Percentiles rank a stretch among this genome's conserved stretches.
phyloP scores from a whole-genome alignment of 2,888 invertebrate species.

The Myopa tessellatipennis region DNA sequence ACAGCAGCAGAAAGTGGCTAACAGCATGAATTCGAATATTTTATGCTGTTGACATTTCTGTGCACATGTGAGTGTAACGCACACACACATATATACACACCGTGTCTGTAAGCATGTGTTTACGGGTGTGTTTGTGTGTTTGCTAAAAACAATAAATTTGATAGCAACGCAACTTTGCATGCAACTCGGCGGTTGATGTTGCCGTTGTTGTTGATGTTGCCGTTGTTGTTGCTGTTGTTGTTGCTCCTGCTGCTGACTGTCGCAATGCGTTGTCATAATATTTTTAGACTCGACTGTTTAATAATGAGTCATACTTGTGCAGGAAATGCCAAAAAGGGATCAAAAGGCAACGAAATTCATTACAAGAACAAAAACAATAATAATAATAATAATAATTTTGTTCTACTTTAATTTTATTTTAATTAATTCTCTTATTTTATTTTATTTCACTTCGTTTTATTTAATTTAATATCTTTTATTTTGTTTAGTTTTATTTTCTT shows the following conservation, averaged over 20 bases:
- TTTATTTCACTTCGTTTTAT: too few species aligned
- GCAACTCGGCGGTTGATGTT: not conserved
- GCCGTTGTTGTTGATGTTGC: constrained; percentile 6
- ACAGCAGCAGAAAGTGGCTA: not conserved
- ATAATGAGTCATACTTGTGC: constrained; percentile 7
- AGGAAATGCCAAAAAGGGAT: constrained; percentile 17
- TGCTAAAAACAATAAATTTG: constrained; percentile 15
- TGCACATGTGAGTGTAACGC: not conserved
- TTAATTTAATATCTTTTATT: too few species aligned
- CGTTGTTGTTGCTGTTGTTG: not conserved
- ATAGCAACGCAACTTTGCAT: constrained; percentile 18
- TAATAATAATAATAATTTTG: too few species aligned
- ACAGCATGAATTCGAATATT: not conserved
- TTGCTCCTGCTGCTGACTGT: constrained; percentile 1
- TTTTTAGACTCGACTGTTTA: constrained; percentile 15
- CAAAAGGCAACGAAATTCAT: not conserved
- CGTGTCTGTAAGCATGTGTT: not conserved
- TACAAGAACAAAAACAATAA: too few species aligned
- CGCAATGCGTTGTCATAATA: constrained; percentile 26
- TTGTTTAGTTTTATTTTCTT: too few species aligned
- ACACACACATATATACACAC: not conserved
- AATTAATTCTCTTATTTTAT: too few species aligned
- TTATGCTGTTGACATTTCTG: not conserved
- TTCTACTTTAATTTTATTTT: too few species aligned
- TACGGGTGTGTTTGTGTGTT: not conserved